phyloP scores from a whole-genome alignment of 2,113 vertebrate species.

The Pelobates fuscus region DNA sequence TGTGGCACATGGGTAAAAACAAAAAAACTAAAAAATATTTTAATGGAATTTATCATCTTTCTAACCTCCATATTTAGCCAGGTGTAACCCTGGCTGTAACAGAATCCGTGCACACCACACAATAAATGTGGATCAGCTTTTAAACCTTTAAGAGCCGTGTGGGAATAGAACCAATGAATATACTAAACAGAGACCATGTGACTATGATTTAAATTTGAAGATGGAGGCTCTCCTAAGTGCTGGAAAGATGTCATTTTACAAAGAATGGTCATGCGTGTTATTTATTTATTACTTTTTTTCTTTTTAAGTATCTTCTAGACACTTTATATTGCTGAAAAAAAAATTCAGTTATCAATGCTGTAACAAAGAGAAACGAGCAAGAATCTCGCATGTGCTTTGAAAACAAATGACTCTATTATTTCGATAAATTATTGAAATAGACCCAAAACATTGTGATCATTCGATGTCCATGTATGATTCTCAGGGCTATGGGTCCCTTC shows the following conservation, averaged over 20 bases:
- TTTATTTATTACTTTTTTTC: background rate
- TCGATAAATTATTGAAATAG: slow-evolving; percentile 48
- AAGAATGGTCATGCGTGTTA: slow-evolving; percentile 49
- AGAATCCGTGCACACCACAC: slow-evolving; percentile 26
- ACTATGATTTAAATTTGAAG: slow-evolving; percentile 31
- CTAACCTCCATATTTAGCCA: slow-evolving; percentile 55
- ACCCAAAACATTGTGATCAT: slow-evolving; percentile 47
- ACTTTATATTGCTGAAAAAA: slow-evolving; percentile 60
- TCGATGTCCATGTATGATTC: slow-evolving; percentile 62
- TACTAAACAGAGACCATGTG: slow-evolving; percentile 52
- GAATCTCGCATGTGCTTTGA: slow-evolving; percentile 68
- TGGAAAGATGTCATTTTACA: slow-evolving; percentile 48
- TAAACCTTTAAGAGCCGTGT: slow-evolving; percentile 20
- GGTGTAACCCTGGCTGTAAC: background rate
- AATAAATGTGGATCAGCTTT: slow-evolving; percentile 9
- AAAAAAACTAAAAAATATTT: slow-evolving; percentile 2
- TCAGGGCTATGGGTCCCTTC: slow-evolving; percentile 70
- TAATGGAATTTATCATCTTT: slow-evolving; percentile 51
- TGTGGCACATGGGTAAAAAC: slow-evolving; percentile 21
- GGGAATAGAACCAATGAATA: slow-evolving; percentile 25
- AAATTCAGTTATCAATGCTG: slow-evolving; percentile 56
- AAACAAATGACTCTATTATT: background rate
- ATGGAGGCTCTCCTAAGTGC: background rate
- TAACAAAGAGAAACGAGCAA: slow-evolving; percentile 58
- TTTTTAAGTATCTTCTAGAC: slow-evolving; percentile 54